A percentile compares a stretch with the other conserved stretches of the same genome.
phyloP scores from a whole-genome alignment of 2,113 vertebrate species.

The Callaeas wilsoni region DNA sequence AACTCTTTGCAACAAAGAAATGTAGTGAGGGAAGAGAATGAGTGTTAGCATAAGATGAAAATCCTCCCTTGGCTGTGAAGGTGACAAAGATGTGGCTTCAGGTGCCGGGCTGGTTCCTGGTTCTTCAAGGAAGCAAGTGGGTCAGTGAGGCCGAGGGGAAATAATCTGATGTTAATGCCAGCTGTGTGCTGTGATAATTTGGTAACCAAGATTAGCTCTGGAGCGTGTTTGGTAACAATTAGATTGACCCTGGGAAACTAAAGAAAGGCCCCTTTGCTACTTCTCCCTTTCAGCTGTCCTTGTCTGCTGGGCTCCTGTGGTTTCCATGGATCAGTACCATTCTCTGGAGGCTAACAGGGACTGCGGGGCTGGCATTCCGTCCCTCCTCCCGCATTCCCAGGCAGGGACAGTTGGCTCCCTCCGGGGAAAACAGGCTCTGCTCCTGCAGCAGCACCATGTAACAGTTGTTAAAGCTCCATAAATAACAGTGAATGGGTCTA shows the following conservation, averaged over 20 bases:
- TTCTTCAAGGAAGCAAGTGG: not conserved
- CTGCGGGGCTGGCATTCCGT: not conserved
- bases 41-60: not conserved
- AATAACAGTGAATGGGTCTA: not conserved
- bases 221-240: not conserved
- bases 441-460: not conserved
- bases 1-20: not conserved
- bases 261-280: not conserved
- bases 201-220: not conserved
- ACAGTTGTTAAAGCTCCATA: slow-evolving; percentile 12
- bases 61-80: not conserved
- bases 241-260: not conserved
- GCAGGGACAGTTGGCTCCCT: not conserved
- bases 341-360: not conserved
- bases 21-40: not conserved
- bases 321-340: not conserved
- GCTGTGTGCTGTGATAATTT: not conserved
- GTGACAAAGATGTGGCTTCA: not conserved
- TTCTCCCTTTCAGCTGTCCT: not conserved
- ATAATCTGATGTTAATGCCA: not conserved
- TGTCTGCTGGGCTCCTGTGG: not conserved
- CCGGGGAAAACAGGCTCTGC: not conserved
- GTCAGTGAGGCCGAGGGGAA: not conserved
- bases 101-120: not conserved
- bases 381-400: not conserved